Base-by-base conservation (phyloP, 2,888 invertebrate species). In the Blera fallax region DNA sequence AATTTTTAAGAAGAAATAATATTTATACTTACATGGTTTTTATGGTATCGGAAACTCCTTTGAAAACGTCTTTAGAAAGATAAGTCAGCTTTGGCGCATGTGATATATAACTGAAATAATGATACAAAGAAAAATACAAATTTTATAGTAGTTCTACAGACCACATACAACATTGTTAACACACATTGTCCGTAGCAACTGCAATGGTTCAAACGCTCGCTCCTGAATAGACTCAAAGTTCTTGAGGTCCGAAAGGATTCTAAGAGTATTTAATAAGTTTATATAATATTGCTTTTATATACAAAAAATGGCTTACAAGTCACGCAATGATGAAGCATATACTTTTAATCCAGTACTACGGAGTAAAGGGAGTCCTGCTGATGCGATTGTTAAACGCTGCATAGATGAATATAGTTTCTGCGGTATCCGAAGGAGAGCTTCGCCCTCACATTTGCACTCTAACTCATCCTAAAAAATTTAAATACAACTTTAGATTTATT, bases 81-180 rank as follows among this genome's bases (percentile, higher is more conserved):
- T 93, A 92, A 77, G 93, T 94, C 67, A 95, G 91, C 88, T 93
- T 92, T 8, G 95, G 95, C 1, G 95, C 95, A 90, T 95, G 94
- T 0, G 95, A 94, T 90, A 95, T 95, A 88, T 95, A 95, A 88
- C 95, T 95, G 92, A 10, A 93, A 93, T n/a, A 10, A 54, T 10
- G 24, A 54, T 43, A 11, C n/a, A 58, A 58, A 32, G 27, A 56
- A 34, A 76, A 58, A 67, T 50, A 29, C n/a, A 29, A 10, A 21
- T 52, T 18, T 45, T 37, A 29, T 34, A 27, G 18, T 2, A 74
- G 48, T 50, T 80, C 7, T 29, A 83, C 67, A 34, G 11, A 80
- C 43, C 34, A 37, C 40, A 48, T 54, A 50, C 64, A 43, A 78
- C 3, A 10, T 60, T 34, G 3, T 60, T 32, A 78, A 88, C 89